A percentile compares a stretch with the other conserved stretches of the same genome.
These are phyloP conservation scores for Drosophila neotestacea DNA, from an alignment of 2,888 invertebrate genomes.

Conservation along the genomic window DNA sequence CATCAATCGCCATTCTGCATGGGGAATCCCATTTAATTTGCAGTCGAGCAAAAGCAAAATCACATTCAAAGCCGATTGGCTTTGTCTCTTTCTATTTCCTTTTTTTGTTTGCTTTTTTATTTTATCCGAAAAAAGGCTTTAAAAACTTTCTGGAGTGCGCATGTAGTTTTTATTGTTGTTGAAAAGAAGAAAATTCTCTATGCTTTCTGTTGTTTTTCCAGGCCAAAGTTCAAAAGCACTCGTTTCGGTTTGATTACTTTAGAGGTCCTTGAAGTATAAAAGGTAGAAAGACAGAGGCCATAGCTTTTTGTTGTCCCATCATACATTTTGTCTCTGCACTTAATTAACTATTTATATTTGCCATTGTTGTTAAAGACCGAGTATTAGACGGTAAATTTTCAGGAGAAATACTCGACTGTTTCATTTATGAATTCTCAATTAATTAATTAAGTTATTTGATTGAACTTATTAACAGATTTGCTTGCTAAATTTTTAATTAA, in stretches of 20 bases:
- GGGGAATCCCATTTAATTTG: conserved; percentile 44
- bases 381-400: not conserved
- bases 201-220: conserved; percentile 12
- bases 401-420: not conserved
- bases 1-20: conserved; percentile 8
- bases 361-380: not conserved
- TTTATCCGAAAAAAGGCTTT: conserved; percentile 24
- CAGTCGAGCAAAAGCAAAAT: conserved; percentile 34
- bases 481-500: too few relatives aligned
- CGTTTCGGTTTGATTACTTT: conserved; percentile 50
- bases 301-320: conserved; percentile 3
- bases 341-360: conserved; percentile 36
- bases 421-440: not conserved
- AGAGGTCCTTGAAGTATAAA: conserved; percentile 22
- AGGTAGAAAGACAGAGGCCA: conserved; percentile 23
- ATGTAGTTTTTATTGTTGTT: conserved; percentile 46
- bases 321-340: conserved; percentile 22
- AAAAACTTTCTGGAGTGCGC: conserved; percentile 36
- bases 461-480: not conserved
- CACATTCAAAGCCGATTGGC: conserved; percentile 55
- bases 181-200: conserved; percentile 12
- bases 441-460: conserved; percentile 2
- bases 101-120: conserved; percentile 21
- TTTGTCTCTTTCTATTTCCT: not conserved
- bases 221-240: conserved; percentile 46